These are phyloP conservation scores for Aphelinus certus DNA, from an alignment of 1,140 invertebrate genomes.

Conservation along the genomic window DNA sequence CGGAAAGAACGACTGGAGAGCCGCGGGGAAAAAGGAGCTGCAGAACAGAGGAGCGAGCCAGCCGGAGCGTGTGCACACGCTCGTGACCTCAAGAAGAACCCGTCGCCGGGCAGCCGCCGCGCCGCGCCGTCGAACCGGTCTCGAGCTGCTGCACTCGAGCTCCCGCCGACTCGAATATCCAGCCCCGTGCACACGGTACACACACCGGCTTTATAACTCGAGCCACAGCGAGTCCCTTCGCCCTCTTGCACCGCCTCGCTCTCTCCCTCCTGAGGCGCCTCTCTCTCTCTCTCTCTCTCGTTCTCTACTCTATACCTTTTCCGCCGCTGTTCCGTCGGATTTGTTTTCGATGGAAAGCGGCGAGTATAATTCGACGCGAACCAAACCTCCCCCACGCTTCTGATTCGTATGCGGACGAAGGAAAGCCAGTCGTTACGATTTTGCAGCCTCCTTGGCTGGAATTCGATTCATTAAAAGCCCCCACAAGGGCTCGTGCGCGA, in stretches of 20 bases:
- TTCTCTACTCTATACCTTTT: not conserved
- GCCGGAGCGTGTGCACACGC: slow-evolving; percentile 23
- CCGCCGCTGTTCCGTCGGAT: not conserved
- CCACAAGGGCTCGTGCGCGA: no score
- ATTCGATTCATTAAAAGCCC: no score
- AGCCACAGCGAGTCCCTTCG: no score
- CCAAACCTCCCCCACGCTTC: no score
- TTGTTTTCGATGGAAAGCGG: no score
- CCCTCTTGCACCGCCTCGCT: no score
- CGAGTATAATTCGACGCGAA: no score
- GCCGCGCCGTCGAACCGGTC: slow-evolving; percentile 35
- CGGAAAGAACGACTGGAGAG: not conserved
- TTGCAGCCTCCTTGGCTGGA: no score
- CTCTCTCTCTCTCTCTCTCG: not conserved
- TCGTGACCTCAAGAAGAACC: slow-evolving; percentile 55
- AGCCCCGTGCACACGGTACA: slow-evolving; percentile 11
- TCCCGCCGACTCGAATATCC: no score
- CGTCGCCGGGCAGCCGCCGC: slow-evolving; percentile 34
- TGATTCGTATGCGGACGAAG: no score
- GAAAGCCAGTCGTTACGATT: no score
- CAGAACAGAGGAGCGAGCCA: slow-evolving; percentile 3
- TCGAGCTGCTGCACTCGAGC: not conserved
- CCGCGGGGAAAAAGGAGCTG: slow-evolving; percentile 13
- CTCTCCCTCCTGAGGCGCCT: not conserved
- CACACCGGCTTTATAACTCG: slow-evolving; percentile 6